Percentiles rank a stretch among this genome's conserved stretches.
phyloP scores from a whole-genome alignment of 2,888 invertebrate species.

The Drosophila meridionalis region DNA sequence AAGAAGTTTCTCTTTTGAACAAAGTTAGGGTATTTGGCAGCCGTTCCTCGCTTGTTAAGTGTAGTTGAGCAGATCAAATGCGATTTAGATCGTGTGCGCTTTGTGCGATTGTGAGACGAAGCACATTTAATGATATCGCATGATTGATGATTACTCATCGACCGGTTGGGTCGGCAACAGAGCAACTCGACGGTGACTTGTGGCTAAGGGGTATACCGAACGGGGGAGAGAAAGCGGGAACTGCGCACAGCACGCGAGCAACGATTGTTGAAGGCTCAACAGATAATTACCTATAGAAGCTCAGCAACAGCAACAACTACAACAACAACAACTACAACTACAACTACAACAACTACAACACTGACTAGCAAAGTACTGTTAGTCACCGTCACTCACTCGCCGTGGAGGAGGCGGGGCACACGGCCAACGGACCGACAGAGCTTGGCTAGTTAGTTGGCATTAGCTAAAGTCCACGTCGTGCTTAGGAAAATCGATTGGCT shows the following conservation, averaged over 20 bases:
- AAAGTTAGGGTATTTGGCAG: conserved; percentile 21
- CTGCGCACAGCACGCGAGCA: conserved; percentile 70
- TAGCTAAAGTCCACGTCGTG: conserved; percentile 52
- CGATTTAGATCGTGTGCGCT: conserved; percentile 61
- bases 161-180: conserved; percentile 59
- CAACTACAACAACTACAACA: conserved; percentile 18
- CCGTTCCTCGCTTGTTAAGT: conserved; percentile 10
- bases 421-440: conserved; percentile 4
- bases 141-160: conserved; percentile 82
- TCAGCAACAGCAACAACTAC: conserved; percentile 36
- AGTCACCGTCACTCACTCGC: conserved; percentile 60
- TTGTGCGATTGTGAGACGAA: conserved; percentile 62
- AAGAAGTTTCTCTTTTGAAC: background rate
- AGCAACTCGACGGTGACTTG: background rate
- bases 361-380: conserved; percentile 64
- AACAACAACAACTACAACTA: conserved; percentile 28
- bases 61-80: conserved; percentile 45
- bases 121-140: conserved; percentile 76
- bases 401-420: background rate
- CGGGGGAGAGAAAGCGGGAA: background rate
- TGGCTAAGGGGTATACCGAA: background rate
- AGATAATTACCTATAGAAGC: conserved; percentile 68
- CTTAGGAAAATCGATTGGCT: conserved; percentile 57
- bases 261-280: conserved; percentile 73
- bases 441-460: conserved; percentile 58